Base-by-base conservation (phyloP, 2,797 vertebrate genomes). In the Channa striata region DNA sequence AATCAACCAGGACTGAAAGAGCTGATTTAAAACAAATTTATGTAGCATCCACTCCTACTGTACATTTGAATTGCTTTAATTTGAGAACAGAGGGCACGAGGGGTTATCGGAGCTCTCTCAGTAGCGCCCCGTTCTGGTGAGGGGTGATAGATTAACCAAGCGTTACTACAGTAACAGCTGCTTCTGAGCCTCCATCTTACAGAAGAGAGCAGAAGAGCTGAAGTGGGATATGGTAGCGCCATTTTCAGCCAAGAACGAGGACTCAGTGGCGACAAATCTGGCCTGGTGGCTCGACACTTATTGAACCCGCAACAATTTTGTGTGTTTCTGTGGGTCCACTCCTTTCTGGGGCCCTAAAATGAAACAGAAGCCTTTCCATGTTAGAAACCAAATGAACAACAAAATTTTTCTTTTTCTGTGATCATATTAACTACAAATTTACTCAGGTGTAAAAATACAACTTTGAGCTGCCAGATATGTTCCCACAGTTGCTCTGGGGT, bases 81-180 rank as follows among this genome's bases (percentile, higher is more conserved):
- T 34, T 59, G 73, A 76, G 59, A 70, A 65, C 52, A 51, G 40
- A 68, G 77, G 82, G 65, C 78, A 78, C 47, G 10, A 21, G 34
- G 52, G 59, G 78, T 59, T 64, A 78, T 81, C 78, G 83, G 75
- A 75, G 47, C 23, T 39, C 76, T 80, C 89, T 87, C 89, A 82
- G 85, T 88, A 90, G 91, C 87, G 88, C 93, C 91, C 86, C 90
- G 77, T 62, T 80, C 88, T 90, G 93, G 91, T 72, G 68, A 74
- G 85, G 86, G 86, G 74, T 67, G 80, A 78, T 77, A 88, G 83
- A 78, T 67, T 73, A 78, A 59, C 76, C 74, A 8, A 60, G 81
- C 78, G 76, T 82, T 89, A 85, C 84, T 84, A 81, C 83, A 83
- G 85, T 86, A 89, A 91, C 93, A 93, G 92, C 91, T 91, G 91